Evolutionary conservation across 2,113 vertebrate genomes (phyloP).

Genomic region (Myotis brandtii): DNA sequence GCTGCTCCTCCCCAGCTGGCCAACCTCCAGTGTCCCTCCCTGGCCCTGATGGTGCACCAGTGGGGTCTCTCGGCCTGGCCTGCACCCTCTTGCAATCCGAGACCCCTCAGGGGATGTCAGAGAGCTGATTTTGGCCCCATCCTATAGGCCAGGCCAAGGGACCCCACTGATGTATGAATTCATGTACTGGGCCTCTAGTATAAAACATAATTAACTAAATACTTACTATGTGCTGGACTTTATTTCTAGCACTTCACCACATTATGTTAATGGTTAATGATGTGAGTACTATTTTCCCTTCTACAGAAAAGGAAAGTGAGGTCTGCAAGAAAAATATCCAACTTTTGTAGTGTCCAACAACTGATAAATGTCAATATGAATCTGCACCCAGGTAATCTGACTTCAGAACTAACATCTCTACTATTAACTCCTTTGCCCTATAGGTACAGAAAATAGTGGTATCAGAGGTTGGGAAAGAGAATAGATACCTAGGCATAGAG

Average conservation of each 20-base stretch:
- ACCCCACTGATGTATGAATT: no score
- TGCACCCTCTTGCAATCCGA: no score
- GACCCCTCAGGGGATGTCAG: no score
- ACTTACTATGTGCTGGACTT: background rate
- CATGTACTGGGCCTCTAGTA: no score
- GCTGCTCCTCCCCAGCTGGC: no score
- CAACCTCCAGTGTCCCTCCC: no score
- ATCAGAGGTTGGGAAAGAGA: background rate
- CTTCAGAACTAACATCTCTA: background rate
- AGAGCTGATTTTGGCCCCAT: no score
- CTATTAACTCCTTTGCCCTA: background rate
- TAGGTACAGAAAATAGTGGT: background rate
- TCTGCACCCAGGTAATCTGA: background rate
- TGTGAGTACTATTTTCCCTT: background rate
- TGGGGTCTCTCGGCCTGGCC: no score
- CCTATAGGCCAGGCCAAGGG: no score
- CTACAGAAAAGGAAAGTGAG: background rate
- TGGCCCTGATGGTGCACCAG: no score
- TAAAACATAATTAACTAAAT: background rate
- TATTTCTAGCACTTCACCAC: background rate
- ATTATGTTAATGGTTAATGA: background rate
- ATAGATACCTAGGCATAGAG: background rate
- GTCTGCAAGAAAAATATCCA: background rate
- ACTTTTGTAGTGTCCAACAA: background rate
- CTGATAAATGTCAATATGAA: background rate